Conservation (phyloP, 2,113 vertebrate species). For the Sebastes fasciatus region DNA sequence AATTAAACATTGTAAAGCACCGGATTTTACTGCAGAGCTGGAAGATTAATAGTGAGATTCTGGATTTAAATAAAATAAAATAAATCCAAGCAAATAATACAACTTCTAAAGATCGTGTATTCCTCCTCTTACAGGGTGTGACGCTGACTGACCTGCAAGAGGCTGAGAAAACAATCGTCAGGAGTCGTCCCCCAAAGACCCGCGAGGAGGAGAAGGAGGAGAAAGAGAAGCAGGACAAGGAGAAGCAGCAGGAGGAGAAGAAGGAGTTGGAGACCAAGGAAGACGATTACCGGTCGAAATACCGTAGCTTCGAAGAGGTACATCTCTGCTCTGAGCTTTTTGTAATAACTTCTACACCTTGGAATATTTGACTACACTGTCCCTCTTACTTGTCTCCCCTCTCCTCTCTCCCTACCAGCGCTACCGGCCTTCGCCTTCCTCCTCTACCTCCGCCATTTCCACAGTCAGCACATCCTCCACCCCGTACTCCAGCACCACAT, state of each 20-base stretch:
- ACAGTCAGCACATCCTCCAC: conserved; percentile 80
- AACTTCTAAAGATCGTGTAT: not conserved
- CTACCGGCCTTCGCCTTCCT: conserved; percentile 87
- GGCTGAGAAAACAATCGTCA: conserved; percentile 97
- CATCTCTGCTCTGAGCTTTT: not conserved
- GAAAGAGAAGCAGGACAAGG: conserved; percentile 93
- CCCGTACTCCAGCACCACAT: conserved; percentile 82
- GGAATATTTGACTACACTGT: not conserved
- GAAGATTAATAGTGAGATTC: too few relatives aligned
- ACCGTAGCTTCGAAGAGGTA: conserved; percentile 94
- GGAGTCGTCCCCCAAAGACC: conserved; percentile 89
- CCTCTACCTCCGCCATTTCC: conserved; percentile 85
- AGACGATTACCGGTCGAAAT: conserved; percentile 95
- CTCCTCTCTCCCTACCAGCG: conserved; percentile 82
- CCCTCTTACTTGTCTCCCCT: not conserved
- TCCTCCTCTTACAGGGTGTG: conserved; percentile 87
- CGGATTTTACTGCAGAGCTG: not conserved
- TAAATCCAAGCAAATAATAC: not conserved
- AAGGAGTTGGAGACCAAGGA: conserved; percentile 94
- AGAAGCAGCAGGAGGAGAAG: conserved; percentile 96
- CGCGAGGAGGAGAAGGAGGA: conserved; percentile 96
- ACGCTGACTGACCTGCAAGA: conserved; percentile 98
- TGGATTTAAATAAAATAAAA: too few relatives aligned
- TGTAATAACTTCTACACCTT: not conserved
- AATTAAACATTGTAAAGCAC: not conserved